Percentiles rank a stretch among this genome's conserved stretches.
Evolutionary conservation across 2,888 invertebrate species (phyloP).

Genomic region (Acleris sparsana): DNA sequence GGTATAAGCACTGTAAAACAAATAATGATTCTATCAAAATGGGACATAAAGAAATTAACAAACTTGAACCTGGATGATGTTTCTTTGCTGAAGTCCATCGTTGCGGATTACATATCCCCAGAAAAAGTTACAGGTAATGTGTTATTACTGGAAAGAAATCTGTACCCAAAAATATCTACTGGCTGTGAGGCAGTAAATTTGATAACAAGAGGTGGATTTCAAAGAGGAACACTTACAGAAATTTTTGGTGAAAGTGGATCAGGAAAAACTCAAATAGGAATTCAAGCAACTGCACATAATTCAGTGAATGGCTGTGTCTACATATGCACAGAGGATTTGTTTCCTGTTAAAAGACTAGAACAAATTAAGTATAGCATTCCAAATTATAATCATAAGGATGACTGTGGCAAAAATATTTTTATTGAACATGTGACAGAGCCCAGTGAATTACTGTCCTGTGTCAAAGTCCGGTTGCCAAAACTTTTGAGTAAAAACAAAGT

Average conservation of each 20-base stretch:
- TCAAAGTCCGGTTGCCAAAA: slow-evolving; percentile 65
- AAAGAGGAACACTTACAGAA: slow-evolving; percentile 88
- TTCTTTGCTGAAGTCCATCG: slow-evolving; percentile 56
- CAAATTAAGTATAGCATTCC: slow-evolving; percentile 58
- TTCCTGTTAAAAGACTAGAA: slow-evolving; percentile 72
- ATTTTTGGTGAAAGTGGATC: slow-evolving; percentile 91
- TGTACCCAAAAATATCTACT: slow-evolving; percentile 57
- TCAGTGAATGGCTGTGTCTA: slow-evolving; percentile 86
- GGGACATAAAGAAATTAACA: slow-evolving; percentile 69
- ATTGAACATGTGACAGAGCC: slow-evolving; percentile 74
- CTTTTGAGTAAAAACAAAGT: slow-evolving; percentile 56
- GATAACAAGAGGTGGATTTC: slow-evolving; percentile 87
- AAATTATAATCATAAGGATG: slow-evolving; percentile 43
- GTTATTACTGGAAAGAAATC: slow-evolving; percentile 45
- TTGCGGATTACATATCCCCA: slow-evolving; percentile 54
- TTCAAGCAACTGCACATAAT: slow-evolving; percentile 87
- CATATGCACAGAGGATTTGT: slow-evolving; percentile 90
- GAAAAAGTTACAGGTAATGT: slow-evolving; percentile 49
- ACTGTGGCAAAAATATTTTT: slow-evolving; percentile 67
- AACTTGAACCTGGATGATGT: slow-evolving; percentile 64
- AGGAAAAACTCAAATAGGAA: slow-evolving; percentile 92
- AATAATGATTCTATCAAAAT: slow-evolving; percentile 60
- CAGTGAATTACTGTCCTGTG: slow-evolving; percentile 65
- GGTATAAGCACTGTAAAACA: slow-evolving; percentile 63
- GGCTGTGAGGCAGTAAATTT: slow-evolving; percentile 85